These are phyloP conservation scores for Heliconius hortense DNA, from an alignment of 2,888 invertebrate genomes.

Conservation along the genomic window DNA sequence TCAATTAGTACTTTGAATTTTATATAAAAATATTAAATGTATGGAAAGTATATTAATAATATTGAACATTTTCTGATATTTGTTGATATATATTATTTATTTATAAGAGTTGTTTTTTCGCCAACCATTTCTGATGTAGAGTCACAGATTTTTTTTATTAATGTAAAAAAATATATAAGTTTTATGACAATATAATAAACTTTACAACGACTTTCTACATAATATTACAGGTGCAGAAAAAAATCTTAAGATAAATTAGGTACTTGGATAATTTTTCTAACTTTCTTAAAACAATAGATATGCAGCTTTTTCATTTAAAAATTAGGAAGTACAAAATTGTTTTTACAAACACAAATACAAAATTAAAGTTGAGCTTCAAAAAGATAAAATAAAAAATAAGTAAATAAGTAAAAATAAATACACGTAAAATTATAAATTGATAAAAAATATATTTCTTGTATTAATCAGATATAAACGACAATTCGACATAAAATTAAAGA, in stretches of 20 bases:
- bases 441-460: conserved; percentile 1
- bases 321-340: background rate
- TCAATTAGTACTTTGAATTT: background rate
- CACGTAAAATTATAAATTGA: background rate
- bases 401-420: too few species aligned
- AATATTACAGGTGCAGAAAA: background rate
- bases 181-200: background rate
- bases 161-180: background rate
- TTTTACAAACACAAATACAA: background rate
- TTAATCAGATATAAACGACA: background rate
- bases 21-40: background rate
- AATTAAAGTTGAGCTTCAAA: background rate
- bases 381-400: conserved; percentile 1
- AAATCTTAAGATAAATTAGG: background rate
- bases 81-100: background rate
- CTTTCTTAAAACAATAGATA: background rate
- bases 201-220: background rate
- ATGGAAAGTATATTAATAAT: background rate
- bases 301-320: too few species aligned
- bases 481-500: conserved; percentile 5
- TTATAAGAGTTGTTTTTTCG: background rate
- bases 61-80: background rate
- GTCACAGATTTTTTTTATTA: background rate
- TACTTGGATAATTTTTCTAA: background rate
- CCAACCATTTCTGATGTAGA: background rate